Percentiles rank a stretch among this genome's conserved stretches.
These are phyloP conservation scores for Thyatira batis DNA, from an alignment of 2,888 invertebrate species.

Conservation along the genomic window DNA sequence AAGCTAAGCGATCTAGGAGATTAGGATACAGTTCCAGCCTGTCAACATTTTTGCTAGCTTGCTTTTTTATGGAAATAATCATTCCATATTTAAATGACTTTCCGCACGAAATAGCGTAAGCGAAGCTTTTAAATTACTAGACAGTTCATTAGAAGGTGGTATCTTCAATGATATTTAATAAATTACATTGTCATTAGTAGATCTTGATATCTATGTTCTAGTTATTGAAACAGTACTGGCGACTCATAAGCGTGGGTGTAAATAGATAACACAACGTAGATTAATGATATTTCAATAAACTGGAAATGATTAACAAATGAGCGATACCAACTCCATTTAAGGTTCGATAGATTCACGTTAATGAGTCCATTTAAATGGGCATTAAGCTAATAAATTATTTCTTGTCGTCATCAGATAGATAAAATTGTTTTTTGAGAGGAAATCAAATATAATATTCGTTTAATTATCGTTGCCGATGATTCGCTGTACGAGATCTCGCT, in stretches of 20 bases:
- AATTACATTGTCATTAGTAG: neutral
- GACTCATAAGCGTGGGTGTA: slow-evolving; percentile 38
- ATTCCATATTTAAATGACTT: no score
- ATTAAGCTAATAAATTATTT: slow-evolving; percentile 40
- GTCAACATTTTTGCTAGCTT: no score
- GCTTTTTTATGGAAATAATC: no score
- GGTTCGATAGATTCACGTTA: slow-evolving; percentile 38
- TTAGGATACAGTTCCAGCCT: no score
- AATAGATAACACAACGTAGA: slow-evolving; percentile 34
- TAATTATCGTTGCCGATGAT: slow-evolving; percentile 59
- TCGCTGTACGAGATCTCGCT: slow-evolving; percentile 55
- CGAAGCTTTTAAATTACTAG: no score
- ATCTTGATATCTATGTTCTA: neutral
- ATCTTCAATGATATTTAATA: no score
- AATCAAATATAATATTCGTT: slow-evolving; percentile 50
- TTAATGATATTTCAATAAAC: slow-evolving; percentile 43
- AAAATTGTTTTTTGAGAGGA: slow-evolving; percentile 42
- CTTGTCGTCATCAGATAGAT: slow-evolving; percentile 42
- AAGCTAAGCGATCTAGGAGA: no score
- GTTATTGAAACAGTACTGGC: slow-evolving; percentile 7
- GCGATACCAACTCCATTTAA: slow-evolving; percentile 46
- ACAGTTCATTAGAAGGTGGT: no score
- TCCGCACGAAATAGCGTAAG: no score
- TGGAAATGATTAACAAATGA: slow-evolving; percentile 38
- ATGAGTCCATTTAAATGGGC: slow-evolving; percentile 39